A percentile compares a stretch with the other conserved stretches of the same genome.
Evolutionary conservation across 1,140 invertebrate genomes (phyloP).

Genomic region (Cyclargus thomasi): DNA sequence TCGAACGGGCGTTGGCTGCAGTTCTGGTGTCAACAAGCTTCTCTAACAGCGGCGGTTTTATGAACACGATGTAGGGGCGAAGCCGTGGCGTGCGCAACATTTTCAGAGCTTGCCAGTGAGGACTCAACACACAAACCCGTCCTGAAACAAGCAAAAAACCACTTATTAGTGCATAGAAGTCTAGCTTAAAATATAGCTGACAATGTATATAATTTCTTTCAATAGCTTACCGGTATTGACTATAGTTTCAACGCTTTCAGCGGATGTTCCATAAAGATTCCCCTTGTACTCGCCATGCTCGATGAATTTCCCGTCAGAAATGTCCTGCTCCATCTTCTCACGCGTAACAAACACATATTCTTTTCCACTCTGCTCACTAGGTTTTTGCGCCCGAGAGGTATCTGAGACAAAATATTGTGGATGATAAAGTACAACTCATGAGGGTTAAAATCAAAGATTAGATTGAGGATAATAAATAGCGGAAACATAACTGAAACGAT

Average conservation of each 20-base stretch:
- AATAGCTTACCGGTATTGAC: slow-evolving; percentile 86
- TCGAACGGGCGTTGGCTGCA: slow-evolving; percentile 87
- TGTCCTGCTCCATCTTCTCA: slow-evolving; percentile 94
- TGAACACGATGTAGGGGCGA: slow-evolving; percentile 96
- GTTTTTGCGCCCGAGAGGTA: slow-evolving; percentile 88
- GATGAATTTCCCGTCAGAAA: slow-evolving; percentile 92
- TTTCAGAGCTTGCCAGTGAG: slow-evolving; percentile 96
- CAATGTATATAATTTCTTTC: too few species aligned
- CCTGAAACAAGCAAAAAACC: slow-evolving; percentile 40
- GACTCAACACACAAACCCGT: slow-evolving; percentile 93
- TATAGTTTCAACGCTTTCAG: slow-evolving; percentile 91
- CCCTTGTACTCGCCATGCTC: slow-evolving; percentile 98
- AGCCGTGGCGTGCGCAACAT: slow-evolving; percentile 91
- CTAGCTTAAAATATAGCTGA: too few species aligned
- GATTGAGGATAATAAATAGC: slow-evolving; percentile 19
- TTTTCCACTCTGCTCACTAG: slow-evolving; percentile 92
- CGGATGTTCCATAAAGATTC: slow-evolving; percentile 96
- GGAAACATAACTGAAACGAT: slow-evolving; percentile 25
- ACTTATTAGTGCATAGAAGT: neutral
- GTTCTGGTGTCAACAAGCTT: slow-evolving; percentile 88
- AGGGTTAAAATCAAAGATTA: slow-evolving; percentile 15
- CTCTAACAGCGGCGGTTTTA: slow-evolving; percentile 92
- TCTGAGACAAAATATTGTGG: slow-evolving; percentile 77
- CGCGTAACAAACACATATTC: slow-evolving; percentile 96
- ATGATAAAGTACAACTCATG: slow-evolving; percentile 10